These are phyloP conservation scores for Sphenodon punctatus DNA, from an alignment of 2,797 vertebrate species.

Conservation along the genomic window DNA sequence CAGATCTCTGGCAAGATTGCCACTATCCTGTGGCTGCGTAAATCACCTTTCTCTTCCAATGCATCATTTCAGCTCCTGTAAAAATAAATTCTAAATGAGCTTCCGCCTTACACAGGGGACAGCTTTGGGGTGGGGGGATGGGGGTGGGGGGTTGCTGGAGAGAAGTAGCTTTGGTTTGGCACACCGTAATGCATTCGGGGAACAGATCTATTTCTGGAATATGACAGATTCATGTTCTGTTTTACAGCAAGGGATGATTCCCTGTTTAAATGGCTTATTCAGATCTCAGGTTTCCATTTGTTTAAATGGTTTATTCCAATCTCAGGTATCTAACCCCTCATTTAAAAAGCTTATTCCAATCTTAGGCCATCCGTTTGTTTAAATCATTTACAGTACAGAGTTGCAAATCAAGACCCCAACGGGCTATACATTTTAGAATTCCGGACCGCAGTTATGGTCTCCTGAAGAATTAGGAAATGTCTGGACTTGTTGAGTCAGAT, in stretches of 20 bases:
- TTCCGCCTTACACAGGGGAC: not conserved
- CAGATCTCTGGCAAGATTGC: not conserved
- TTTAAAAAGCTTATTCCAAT: too few relatives aligned
- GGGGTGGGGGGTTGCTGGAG: too few relatives aligned
- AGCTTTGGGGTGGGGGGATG: too few relatives aligned
- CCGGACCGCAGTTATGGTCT: too few relatives aligned
- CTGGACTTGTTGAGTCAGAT: too few relatives aligned
- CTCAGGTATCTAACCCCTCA: not conserved
- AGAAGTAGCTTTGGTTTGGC: not conserved
- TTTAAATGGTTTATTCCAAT: slow-evolving; percentile 31
- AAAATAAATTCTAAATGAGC: not conserved
- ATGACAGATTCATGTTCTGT: slow-evolving; percentile 11
- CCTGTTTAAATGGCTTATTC: slow-evolving; percentile 43
- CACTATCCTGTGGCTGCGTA: not conserved
- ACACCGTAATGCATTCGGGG: slow-evolving; percentile 3
- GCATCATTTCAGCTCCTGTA: not conserved
- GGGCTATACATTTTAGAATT: too few relatives aligned
- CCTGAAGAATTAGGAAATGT: too few relatives aligned
- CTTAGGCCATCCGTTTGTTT: too few relatives aligned
- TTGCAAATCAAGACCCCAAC: too few relatives aligned
- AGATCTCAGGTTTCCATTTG: slow-evolving; percentile 9
- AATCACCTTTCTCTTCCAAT: not conserved
- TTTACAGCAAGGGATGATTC: slow-evolving; percentile 1
- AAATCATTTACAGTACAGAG: too few relatives aligned
- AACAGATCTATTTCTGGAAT: slow-evolving; percentile 57